These are phyloP conservation scores for Pelusios castaneus DNA, from an alignment of 2,113 vertebrate species.

Conservation along the genomic window DNA sequence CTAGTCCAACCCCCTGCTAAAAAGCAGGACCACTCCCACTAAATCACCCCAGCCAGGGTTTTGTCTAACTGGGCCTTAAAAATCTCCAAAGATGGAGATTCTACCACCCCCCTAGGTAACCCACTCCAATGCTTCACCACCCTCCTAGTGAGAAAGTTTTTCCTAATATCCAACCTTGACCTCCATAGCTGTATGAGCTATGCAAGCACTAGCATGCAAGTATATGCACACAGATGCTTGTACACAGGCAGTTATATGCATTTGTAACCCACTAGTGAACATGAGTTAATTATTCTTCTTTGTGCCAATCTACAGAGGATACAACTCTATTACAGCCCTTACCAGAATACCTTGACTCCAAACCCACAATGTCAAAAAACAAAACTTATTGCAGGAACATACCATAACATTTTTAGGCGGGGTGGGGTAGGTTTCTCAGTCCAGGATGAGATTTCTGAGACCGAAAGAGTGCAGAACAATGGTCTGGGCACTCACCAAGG, in stretches of 20 bases:
- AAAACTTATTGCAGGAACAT: background rate
- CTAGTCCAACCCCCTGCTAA: no score
- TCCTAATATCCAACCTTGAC: no score
- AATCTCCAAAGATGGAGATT: no score
- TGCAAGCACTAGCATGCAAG: background rate
- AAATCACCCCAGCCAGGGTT: no score
- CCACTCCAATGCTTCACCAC: no score
- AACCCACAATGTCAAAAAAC: background rate
- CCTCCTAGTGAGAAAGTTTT: no score
- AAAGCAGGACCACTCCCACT: no score
- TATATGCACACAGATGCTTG: background rate
- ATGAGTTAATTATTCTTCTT: background rate
- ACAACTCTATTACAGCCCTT: background rate
- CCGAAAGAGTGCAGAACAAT: background rate
- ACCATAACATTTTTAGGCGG: no score
- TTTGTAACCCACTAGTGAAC: background rate
- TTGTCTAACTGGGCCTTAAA: no score
- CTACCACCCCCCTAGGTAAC: no score
- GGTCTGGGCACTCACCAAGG: background rate
- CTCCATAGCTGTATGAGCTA: no score
- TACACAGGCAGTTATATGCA: background rate
- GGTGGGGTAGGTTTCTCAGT: background rate
- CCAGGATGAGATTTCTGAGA: background rate
- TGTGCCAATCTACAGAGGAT: background rate
- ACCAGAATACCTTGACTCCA: background rate